Base-by-base conservation (phyloP, 2,888 invertebrate genomes). In the Sesamia inferens region DNA sequence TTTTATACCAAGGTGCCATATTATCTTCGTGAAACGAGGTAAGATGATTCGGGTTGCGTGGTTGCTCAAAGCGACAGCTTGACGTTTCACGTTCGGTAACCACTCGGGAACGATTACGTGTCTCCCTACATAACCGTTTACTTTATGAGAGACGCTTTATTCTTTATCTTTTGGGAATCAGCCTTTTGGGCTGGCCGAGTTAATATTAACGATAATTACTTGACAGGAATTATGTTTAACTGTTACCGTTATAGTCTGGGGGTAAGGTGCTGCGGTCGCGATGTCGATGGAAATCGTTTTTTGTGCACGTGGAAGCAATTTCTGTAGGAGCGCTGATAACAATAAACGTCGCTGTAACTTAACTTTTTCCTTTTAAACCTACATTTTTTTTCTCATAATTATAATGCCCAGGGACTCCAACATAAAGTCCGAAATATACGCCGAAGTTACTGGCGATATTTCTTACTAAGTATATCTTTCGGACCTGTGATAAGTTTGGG, bases 31-130 rank as follows among this genome's bases (percentile, higher is more conserved):
- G 76, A 66, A 75, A 80, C 62, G 66, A 66, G 70, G 77, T 75
- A 67, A 69, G 81, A 75, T 88, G 85, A 88, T 81, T 80, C 70
- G 83, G 86, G 84, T 87, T 59, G 58, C 78, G 74, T 48, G 74
- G 71, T 84, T 75, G 71, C 73, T 69, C 68, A 75, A 71, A 74
- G 69, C 73, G 87, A 84, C 84, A 84, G 83, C 74, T 84, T 79
- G 87, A 85, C 81, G 78, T 76, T 65, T 73, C 80, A 76, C 78
- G 79, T 73, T 59, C 76, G 57, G 69, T 71, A 68, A 71, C 71
- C 83, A 79, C 83, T 76, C 42, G 69, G 77, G 81, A 83, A 47
- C 77, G 74, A 82, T 79, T 77, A 84, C 82, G 80, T 85, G 76
- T 69, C 66, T 61, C 59, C 65, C 74, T 47, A 71, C 68, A 70